Evolutionary conservation across 2,113 vertebrate genomes (phyloP), one percentile per base, ranked within the genome.

Genomic region (Microtus ochrogaster): DNA sequence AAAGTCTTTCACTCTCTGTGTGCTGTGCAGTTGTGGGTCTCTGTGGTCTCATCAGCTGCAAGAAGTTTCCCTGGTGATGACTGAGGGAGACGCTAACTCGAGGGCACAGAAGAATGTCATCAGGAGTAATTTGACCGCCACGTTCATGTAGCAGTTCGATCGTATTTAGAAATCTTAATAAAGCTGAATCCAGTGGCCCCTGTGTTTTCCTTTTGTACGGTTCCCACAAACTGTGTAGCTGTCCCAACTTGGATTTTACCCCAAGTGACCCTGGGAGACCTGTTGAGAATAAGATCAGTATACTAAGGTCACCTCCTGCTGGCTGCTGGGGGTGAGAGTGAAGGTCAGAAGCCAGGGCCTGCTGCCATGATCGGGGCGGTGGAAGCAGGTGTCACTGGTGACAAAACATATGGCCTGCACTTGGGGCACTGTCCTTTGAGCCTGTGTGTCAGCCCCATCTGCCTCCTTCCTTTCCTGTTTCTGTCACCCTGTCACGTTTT

Each of bases 331-430:
- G 19, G 9, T 7, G 3, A 0, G 6, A 0, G 7, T 3, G 0
- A 16, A 30, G 24, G 12, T 19, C 39, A 39, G 85, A 33, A 58
- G 30, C 9, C 26, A 14, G 82, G 26, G n/a, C 26, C 7, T 70
- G 5, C 7, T 17, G 3, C 2, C 2, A 2, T 19, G n/a, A n/a
- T 5, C 0, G 0, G 26, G n/a, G 3, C n/a, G 5, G 24, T 4
- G 26, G 2, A 0, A 19, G 65, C 5, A 0, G 0, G 68, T 28
- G n/a, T 47, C 0, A 13, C 63, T 7, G 39, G 24, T 28, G 41
- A 13, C 0, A 0, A 0, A 19, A 44, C 65, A 21, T 6, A 52
- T 30, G 30, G 66, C 3, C 55, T 21, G 21, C 36, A 68, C 3
- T 16, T 24, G 41, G 33, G 77, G 55, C 11, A 2, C 2, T 3